Percentiles rank a stretch among this genome's conserved stretches.
Conservation (phyloP, 2,113 vertebrate species). For the Crypturellus undulatus region DNA sequence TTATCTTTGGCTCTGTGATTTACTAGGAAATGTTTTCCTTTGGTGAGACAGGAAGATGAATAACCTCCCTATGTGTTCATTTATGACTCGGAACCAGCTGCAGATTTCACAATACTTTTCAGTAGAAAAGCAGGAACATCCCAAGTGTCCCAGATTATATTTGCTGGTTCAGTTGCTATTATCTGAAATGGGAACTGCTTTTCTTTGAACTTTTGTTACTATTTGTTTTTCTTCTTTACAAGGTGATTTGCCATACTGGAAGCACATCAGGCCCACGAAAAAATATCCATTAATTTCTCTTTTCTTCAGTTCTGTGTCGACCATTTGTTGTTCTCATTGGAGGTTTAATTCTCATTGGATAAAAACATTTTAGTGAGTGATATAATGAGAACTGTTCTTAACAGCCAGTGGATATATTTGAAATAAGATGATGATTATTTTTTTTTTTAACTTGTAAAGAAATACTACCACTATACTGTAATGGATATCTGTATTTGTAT, state of each 20-base stretch:
- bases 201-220: background rate
- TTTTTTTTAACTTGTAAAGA: background rate
- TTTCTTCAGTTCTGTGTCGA: background rate
- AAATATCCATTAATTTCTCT: background rate
- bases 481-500: background rate
- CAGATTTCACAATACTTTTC: background rate
- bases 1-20: background rate
- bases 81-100: background rate
- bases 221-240: background rate
- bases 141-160: background rate
- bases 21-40: slow-evolving; percentile 22
- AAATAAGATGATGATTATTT: background rate
- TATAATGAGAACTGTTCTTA: background rate
- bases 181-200: background rate
- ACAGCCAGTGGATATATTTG: background rate
- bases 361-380: background rate
- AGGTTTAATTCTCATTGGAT: background rate
- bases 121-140: background rate
- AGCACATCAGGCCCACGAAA: background rate
- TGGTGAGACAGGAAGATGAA: background rate
- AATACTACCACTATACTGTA: background rate
- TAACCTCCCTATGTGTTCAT: background rate
- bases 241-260: background rate
- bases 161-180: background rate
- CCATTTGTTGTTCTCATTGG: background rate